Percentiles rank a stretch among this genome's conserved stretches.
Conservation (phyloP, 2,113 vertebrate species). For the Vidua chalybeata region DNA sequence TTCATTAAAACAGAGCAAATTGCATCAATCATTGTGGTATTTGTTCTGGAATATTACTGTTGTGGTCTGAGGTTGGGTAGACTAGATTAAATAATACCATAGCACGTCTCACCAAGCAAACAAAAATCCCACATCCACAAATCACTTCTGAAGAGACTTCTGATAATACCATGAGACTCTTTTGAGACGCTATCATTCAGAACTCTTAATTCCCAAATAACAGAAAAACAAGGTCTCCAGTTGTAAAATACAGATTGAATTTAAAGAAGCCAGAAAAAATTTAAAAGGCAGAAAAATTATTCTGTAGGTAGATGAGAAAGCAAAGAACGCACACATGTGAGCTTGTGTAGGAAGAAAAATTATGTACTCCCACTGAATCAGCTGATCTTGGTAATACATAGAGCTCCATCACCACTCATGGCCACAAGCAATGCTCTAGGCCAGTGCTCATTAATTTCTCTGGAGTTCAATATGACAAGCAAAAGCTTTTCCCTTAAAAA, state of each 20-base stretch:
- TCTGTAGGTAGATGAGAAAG: slow-evolving; percentile 34
- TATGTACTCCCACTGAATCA: neutral
- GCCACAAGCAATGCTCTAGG: neutral
- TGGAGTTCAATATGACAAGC: neutral
- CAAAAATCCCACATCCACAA: neutral
- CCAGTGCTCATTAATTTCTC: neutral
- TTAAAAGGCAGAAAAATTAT: neutral
- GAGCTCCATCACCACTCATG: neutral
- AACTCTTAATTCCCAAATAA: neutral
- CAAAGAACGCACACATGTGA: neutral
- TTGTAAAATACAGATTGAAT: neutral
- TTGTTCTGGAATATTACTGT: neutral
- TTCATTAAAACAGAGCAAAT: neutral
- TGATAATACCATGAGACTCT: neutral
- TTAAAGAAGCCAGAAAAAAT: neutral
- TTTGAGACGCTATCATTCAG: neutral
- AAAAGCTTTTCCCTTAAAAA: neutral
- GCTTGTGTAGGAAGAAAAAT: neutral
- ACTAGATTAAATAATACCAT: neutral
- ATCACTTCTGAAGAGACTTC: neutral
- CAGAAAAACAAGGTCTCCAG: slow-evolving; percentile 22
- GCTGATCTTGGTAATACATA: neutral
- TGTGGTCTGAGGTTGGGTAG: neutral
- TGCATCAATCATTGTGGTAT: neutral
- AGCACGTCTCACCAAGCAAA: neutral